phyloP scores from a whole-genome alignment of 53 echinoderm and acorn worm genomes.

The Stichopus horrens region DNA sequence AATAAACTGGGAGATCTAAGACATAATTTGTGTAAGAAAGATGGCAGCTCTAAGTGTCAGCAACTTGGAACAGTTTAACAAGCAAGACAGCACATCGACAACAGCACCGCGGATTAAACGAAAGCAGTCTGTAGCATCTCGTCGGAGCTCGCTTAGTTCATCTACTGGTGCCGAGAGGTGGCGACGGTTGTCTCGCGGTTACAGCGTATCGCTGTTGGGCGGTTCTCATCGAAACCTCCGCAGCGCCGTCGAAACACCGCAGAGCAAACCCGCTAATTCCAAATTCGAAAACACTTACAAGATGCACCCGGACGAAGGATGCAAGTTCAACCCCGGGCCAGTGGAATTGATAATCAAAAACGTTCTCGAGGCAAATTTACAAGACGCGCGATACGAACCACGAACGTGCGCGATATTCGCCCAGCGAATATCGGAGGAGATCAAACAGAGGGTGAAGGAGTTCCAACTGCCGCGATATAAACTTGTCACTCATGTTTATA shows the following conservation, averaged over 20 bases:
- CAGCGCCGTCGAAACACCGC: slow-evolving; percentile 59
- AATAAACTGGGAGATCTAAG: too few species aligned
- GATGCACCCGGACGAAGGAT: slow-evolving; percentile 80
- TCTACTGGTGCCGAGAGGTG: slow-evolving; percentile 71
- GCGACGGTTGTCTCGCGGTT: slow-evolving; percentile 74
- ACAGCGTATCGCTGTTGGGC: slow-evolving; percentile 61
- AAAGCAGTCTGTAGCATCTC: slow-evolving; percentile 67
- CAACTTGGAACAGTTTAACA: slow-evolving; percentile 78
- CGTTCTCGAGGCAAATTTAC: slow-evolving; percentile 68
- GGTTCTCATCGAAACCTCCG: slow-evolving; percentile 61
- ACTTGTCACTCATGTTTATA: slow-evolving; percentile 81
- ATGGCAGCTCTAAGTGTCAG: slow-evolving; percentile 62
- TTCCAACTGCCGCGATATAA: slow-evolving; percentile 88
- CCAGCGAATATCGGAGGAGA: slow-evolving; percentile 83
- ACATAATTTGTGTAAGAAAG: background rate
- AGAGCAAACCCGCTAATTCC: slow-evolving; percentile 53
- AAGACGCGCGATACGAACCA: slow-evolving; percentile 79
- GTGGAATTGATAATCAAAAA: slow-evolving; percentile 60
- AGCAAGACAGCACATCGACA: slow-evolving; percentile 54
- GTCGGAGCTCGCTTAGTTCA: slow-evolving; percentile 67
- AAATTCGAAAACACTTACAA: slow-evolving; percentile 90
- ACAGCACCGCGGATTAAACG: slow-evolving; percentile 36
- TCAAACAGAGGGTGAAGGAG: slow-evolving; percentile 84
- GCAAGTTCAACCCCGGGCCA: slow-evolving; percentile 55
- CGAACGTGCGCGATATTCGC: slow-evolving; percentile 76